These are phyloP conservation scores for Rhinoraja longicauda DNA, from an alignment of 2,797 vertebrate species.

Conservation along the genomic window DNA sequence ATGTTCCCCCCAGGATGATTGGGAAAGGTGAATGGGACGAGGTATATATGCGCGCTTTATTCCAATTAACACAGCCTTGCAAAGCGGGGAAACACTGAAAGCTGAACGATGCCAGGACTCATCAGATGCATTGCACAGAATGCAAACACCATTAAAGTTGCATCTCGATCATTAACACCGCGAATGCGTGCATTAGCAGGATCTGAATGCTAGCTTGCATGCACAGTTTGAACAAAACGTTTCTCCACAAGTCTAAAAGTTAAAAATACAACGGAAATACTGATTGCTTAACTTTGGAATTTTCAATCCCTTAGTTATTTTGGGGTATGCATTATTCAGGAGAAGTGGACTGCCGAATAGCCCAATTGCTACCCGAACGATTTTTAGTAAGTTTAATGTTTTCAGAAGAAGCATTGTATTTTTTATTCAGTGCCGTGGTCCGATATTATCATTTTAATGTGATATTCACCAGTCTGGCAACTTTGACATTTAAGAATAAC, in stretches of 20 bases:
- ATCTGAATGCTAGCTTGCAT: neutral
- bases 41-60: neutral
- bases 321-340: too few species aligned
- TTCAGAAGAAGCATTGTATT: neutral
- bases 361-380: conserved; percentile 49
- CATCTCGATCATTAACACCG: neutral
- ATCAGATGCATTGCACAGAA: neutral
- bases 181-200: too few species aligned
- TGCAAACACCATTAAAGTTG: neutral
- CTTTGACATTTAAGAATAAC: neutral
- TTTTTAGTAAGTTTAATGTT: conserved; percentile 40
- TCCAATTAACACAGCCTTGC: neutral
- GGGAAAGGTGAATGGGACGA: neutral
- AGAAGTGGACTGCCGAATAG: conserved; percentile 47
- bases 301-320: neutral
- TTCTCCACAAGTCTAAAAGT: neutral
- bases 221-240: neutral
- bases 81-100: neutral
- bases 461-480: neutral
- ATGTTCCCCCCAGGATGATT: neutral
- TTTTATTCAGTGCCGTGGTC: neutral
- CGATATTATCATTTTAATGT: neutral
- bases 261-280: neutral
- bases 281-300: neutral
- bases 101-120: neutral